These are phyloP conservation scores for Cyclura pinguis DNA, from an alignment of 2,797 vertebrate species.

Conservation along the genomic window DNA sequence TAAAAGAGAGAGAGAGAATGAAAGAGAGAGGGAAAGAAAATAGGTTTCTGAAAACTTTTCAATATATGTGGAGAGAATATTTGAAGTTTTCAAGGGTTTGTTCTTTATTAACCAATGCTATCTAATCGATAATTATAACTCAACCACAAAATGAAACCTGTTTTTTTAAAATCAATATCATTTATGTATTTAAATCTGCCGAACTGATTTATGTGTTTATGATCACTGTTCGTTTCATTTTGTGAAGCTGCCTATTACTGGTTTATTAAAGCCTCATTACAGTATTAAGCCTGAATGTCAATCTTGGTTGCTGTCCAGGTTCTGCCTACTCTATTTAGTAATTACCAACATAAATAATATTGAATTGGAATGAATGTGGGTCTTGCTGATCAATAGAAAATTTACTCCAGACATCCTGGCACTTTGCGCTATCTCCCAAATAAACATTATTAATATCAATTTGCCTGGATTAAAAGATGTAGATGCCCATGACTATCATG, in stretches of 20 bases:
- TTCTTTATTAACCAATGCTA: constrained; percentile 57
- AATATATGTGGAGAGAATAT: not conserved
- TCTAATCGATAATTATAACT: constrained; percentile 68
- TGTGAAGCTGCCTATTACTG: constrained; percentile 64
- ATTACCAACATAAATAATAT: constrained; percentile 60
- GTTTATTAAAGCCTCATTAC: constrained; percentile 71
- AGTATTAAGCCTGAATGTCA: constrained; percentile 64
- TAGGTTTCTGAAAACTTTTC: not conserved
- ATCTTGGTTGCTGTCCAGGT: constrained; percentile 59
- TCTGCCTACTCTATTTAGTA: constrained; percentile 53
- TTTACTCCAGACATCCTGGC: constrained; percentile 31
- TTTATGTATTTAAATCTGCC: constrained; percentile 70
- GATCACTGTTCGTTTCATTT: constrained; percentile 73
- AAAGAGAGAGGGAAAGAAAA: too few relatives aligned
- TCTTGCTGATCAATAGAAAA: constrained; percentile 48
- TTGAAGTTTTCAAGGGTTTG: constrained; percentile 50
- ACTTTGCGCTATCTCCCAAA: constrained; percentile 41
- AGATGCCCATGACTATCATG: not conserved
- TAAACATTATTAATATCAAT: constrained; percentile 30
- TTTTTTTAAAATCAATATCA: constrained; percentile 69
- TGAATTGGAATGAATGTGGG: constrained; percentile 33
- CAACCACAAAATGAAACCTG: constrained; percentile 59
- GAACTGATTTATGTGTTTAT: constrained; percentile 70
- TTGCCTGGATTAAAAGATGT: constrained; percentile 18
- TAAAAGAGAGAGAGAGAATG: too few relatives aligned